Percentiles rank a stretch among this genome's conserved stretches.
Conservation (phyloP, 2,113 vertebrate genomes). For the Shinisaurus crocodilurus region DNA sequence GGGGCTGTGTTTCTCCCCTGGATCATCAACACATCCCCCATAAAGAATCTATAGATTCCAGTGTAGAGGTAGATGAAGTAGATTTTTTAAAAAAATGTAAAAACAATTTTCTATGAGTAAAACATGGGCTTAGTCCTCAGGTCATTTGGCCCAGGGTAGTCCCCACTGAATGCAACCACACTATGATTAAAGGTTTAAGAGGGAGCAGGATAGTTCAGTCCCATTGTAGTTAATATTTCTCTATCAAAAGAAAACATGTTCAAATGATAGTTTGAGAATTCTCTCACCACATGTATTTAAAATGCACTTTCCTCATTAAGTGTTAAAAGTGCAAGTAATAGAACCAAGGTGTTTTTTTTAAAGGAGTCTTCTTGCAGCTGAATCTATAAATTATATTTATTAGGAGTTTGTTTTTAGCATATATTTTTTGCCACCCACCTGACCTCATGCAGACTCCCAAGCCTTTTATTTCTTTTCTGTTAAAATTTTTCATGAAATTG, state of each 20-base stretch:
- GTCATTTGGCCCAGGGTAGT: background rate
- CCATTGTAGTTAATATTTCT: constrained; percentile 5
- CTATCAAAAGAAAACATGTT: constrained; percentile 26
- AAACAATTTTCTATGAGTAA: background rate
- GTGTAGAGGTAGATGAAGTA: background rate
- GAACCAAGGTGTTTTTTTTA: background rate
- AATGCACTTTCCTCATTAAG: constrained; percentile 18
- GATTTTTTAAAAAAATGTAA: background rate
- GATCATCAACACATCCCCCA: background rate
- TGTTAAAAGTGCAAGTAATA: background rate
- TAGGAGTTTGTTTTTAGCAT: background rate
- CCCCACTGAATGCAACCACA: background rate
- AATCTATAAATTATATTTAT: constrained; percentile 38
- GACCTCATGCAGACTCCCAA: constrained; percentile 25
- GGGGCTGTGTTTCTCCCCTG: background rate
- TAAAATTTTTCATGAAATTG: constrained; percentile 2
- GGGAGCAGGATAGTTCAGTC: background rate
- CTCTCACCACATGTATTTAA: background rate
- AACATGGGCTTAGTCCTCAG: background rate
- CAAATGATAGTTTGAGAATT: constrained; percentile 33
- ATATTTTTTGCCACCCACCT: constrained; percentile 35
- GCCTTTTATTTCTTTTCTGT: constrained; percentile 43
- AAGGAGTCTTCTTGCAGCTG: constrained; percentile 1
- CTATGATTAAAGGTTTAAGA: background rate
- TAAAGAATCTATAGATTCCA: background rate